Percentiles rank a stretch among this genome's conserved stretches.
phyloP scores from a whole-genome alignment of 2,888 invertebrate species.

The Stomorhina lunata region DNA sequence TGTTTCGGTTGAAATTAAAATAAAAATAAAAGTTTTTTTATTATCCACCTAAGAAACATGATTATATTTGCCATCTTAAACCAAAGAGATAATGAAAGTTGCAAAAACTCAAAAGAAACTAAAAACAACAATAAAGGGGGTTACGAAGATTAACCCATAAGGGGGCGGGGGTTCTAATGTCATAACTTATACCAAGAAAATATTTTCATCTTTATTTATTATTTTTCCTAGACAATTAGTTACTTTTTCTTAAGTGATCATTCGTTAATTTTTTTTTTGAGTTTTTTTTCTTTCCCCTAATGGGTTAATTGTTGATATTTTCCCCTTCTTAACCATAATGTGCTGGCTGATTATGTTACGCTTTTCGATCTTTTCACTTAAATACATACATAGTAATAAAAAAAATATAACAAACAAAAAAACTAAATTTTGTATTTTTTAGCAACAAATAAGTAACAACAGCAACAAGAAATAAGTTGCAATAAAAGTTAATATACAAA shows the following conservation, averaged over 20 bases:
- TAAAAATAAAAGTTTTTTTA: constrained; percentile 34
- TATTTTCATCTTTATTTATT: too few species aligned
- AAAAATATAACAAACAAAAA: constrained; percentile 15
- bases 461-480: constrained; percentile 6
- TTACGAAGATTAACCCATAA: constrained; percentile 28
- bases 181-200: background rate
- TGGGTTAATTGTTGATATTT: background rate
- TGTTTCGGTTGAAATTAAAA: background rate
- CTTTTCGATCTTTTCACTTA: background rate
- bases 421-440: background rate
- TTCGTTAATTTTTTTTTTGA: too few species aligned
- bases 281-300: background rate
- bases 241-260: too few species aligned
- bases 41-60: constrained; percentile 35
- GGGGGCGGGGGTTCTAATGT: background rate
- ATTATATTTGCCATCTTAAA: constrained; percentile 47
- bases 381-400: too few species aligned
- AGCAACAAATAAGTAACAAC: background rate
- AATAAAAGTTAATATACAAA: constrained; percentile 64
- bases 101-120: background rate
- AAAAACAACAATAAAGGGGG: background rate
- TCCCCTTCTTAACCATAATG: constrained; percentile 24
- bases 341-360: constrained; percentile 21
- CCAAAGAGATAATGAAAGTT: constrained; percentile 24
- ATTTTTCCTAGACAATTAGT: too few species aligned